Base-by-base conservation (phyloP, 1,140 invertebrate species). In the Lasaia peninsularis region DNA sequence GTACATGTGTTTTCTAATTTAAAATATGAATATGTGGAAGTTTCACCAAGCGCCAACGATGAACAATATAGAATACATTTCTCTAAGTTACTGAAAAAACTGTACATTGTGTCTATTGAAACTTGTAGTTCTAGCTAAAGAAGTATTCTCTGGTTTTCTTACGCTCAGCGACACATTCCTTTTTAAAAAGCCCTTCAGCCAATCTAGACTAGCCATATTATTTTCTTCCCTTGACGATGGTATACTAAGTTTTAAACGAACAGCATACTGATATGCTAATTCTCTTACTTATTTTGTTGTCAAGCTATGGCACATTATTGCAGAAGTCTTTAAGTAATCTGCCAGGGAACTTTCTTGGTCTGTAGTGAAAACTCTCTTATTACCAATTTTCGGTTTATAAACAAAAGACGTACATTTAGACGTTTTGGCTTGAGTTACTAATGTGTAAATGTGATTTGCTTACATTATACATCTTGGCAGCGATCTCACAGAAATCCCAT, bases 111-210 rank as follows among this genome's bases (percentile, higher is more conserved):
- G 16, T 58, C 40, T 60, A 54, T 56, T 65, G 48, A 58, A 58
- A 35, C 31, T 44, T 14, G 58, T 65, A 44, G 58, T 60, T 57
- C 56, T 53, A 16, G 60, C 53, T 59, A 62, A 31, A 20, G 60
- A 66, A 37, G 57, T 62, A 56, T 62, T 62, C 44, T 62, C 64
- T 14, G 59, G 60, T 57, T 62, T 62, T 59, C 60, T 62, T 54
- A 65, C 63, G 35, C 58, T 61, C 14, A 65, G 31, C n/a, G 58
- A 52, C 1, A 34, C 35, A 52, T 60, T 21, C 48, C 63, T 61
- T 55, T 65, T 60, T 54, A 65, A 52, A 21, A 65, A 58, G 18
- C 48, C 34, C 18, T 58, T 60, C 14, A 65, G 14, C 56, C 56
- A 65, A 56, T 65, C 58, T 56, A 61, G 24, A 52, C 21, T 65